Evolutionary conservation across 2,113 vertebrate species (phyloP).

Genomic region (Trematocara macrostoma): DNA sequence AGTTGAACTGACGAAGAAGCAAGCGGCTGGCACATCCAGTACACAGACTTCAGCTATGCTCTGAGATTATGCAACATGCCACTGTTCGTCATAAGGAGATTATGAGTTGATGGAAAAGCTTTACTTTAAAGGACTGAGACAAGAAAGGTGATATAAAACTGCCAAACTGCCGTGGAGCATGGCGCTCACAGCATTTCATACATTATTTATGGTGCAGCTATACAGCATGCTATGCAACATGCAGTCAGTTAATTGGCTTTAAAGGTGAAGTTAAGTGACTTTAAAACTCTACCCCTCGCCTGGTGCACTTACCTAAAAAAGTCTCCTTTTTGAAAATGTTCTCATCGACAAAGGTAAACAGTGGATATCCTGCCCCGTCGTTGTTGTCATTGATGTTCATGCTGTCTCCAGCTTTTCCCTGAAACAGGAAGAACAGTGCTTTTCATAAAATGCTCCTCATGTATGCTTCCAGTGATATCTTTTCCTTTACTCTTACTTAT

Average conservation of each 20-base stretch:
- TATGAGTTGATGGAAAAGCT: slow-evolving; percentile 26
- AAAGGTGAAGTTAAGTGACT: neutral
- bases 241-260: neutral
- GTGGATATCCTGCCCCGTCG: slow-evolving; percentile 59
- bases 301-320: slow-evolving; percentile 62
- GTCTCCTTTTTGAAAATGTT: slow-evolving; percentile 79
- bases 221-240: neutral
- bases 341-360: slow-evolving; percentile 77
- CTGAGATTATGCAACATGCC: slow-evolving; percentile 29
- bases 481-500: neutral
- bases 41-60: neutral
- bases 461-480: neutral
- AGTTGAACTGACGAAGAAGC: too few species aligned
- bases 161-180: neutral
- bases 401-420: slow-evolving; percentile 68
- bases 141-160: neutral
- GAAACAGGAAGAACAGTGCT: neutral
- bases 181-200: neutral
- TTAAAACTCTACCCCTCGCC: neutral
- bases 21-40: neutral
- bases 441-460: neutral
- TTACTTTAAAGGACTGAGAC: neutral
- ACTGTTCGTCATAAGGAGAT: slow-evolving; percentile 46
- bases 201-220: neutral
- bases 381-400: slow-evolving; percentile 35